phyloP scores from a whole-genome alignment of 35 echinoderm and acorn worm species.

The Ophiothrix spiculata region DNA sequence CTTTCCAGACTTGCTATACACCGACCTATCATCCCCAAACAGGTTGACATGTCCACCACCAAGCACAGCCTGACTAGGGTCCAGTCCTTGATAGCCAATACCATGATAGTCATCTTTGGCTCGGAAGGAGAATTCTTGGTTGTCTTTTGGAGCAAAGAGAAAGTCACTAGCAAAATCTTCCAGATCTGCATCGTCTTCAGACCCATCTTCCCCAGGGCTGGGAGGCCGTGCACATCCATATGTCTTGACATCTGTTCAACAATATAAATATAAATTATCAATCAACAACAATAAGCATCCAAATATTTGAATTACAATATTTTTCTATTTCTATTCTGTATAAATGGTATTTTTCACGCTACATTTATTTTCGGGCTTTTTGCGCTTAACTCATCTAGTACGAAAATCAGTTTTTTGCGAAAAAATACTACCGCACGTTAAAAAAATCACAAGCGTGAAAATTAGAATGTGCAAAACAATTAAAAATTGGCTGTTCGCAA shows the following conservation, averaged over 20 bases:
- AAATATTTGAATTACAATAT: too few species aligned
- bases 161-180: constrained; percentile 43
- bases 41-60: constrained; percentile 67
- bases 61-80: constrained; percentile 50
- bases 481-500: too few species aligned
- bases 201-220: background rate
- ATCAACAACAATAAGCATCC: too few species aligned
- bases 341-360: too few species aligned
- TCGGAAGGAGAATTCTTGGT: constrained; percentile 63
- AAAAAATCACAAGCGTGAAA: too few species aligned
- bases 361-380: too few species aligned
- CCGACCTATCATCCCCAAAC: constrained; percentile 46
- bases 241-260: background rate
- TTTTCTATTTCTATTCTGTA: too few species aligned
- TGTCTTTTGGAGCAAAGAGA: constrained; percentile 87
- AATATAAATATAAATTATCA: too few species aligned
- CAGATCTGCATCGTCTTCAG: constrained; percentile 13
- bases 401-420: too few species aligned
- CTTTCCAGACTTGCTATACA: constrained; percentile 33
- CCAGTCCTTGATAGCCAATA: constrained; percentile 85
- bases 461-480: too few species aligned
- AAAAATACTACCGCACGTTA: too few species aligned
- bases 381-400: too few species aligned
- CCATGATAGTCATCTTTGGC: constrained; percentile 87
- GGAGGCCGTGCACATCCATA: constrained; percentile 53